Percentiles rank a stretch among this genome's conserved stretches.
Evolutionary conservation across 2,113 vertebrate species (phyloP).

Genomic region (Indicator maculatus): DNA sequence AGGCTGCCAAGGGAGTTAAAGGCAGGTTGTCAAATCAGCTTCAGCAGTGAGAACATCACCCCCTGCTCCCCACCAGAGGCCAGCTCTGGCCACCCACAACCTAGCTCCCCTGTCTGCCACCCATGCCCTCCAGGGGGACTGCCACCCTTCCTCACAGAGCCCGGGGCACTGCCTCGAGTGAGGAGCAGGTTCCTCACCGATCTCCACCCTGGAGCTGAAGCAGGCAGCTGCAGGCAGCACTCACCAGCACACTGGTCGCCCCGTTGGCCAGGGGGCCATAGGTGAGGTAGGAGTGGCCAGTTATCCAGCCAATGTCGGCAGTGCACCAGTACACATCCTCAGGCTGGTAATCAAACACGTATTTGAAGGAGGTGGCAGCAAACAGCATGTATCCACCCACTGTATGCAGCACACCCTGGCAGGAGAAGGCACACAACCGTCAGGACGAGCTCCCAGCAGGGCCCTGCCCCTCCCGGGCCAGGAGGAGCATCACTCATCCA

Average conservation of each 20-base stretch:
- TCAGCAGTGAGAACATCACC: background rate
- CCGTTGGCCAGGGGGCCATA: constrained; percentile 95
- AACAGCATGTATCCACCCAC: constrained; percentile 95
- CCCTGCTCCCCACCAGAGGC: background rate
- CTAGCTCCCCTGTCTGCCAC: background rate
- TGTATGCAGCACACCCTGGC: constrained; percentile 92
- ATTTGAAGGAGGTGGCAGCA: constrained; percentile 90
- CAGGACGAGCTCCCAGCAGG: background rate
- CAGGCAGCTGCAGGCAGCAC: constrained; percentile 11
- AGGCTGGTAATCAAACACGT: constrained; percentile 92
- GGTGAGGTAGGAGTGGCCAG: constrained; percentile 94
- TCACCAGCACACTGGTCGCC: constrained; percentile 91
- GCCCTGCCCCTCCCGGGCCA: background rate
- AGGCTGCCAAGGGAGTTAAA: background rate
- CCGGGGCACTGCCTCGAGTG: background rate
- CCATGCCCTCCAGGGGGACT: background rate
- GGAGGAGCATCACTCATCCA: background rate
- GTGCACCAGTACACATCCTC: constrained; percentile 98
- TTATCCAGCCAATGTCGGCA: constrained; percentile 97
- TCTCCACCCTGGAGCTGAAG: background rate
- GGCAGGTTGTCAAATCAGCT: background rate
- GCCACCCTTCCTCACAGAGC: background rate
- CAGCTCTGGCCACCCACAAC: background rate
- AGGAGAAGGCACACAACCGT: background rate
- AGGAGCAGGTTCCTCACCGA: background rate